Base-by-base conservation (phyloP, 2,113 vertebrate genomes). In the Paralichthys olivaceus region DNA sequence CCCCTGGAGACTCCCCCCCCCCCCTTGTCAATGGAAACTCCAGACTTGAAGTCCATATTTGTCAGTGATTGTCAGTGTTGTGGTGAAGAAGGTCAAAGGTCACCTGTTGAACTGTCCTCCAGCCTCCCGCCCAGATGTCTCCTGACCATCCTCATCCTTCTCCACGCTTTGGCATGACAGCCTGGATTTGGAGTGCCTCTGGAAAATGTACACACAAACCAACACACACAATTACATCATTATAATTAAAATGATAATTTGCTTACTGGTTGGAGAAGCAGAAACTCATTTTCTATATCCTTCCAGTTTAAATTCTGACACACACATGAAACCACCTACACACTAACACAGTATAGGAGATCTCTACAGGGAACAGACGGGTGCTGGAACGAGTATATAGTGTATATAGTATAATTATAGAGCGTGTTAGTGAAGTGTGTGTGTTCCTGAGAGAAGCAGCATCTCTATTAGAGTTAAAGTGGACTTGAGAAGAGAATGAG, bases 81-180 rank as follows among this genome's bases (percentile, higher is more conserved):
- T 26, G 53, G 28, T 68, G 43, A 78, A 60, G 47, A 40, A 55
- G 65, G 80, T 80, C 70, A 73, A 91, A 77, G 59, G 77, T 87
- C 72, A 99, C 97, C 98, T 96, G 93, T 93, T 94, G 15, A 95
- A 92, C 83, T 96, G 96, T 56, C 96, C 95, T 59, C 95, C 94
- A 0, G 37, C 68, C 26, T 98, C 97, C 84, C 90, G 96, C 62
- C 90, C 92, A 5, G 92, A 91, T 7, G 57, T 84, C 43, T 96
- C 95, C 81, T 95, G 95, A 47, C 62, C 7, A 0, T 97, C 97
- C 5, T 98, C 97, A 0, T 98, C 98, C 0, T 96, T 96, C 1
- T 97, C 97, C 28, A 92, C 83, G 12, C 93, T 94, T 4, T 94
- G 95, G 56, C 94, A 95, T 70, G 95, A 95, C 87, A 96, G 90